Conservation (phyloP, 2,113 vertebrate genomes). For the Acanthochromis polyacanthus region DNA sequence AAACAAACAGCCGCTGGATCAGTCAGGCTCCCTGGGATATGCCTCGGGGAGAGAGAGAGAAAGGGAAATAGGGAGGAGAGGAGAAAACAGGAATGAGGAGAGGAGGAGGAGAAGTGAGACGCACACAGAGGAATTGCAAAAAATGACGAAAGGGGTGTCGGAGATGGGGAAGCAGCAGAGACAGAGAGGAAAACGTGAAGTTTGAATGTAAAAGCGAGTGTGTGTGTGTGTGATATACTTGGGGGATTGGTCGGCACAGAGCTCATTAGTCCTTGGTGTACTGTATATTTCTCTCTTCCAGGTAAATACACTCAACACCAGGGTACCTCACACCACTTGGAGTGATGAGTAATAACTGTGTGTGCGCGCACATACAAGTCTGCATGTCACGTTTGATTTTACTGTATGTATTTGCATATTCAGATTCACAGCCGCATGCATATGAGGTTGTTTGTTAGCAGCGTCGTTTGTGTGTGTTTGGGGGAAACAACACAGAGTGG, state of each 20-base stretch:
- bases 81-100: constrained; percentile 11
- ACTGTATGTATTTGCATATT: constrained; percentile 69
- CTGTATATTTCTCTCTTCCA: constrained; percentile 46
- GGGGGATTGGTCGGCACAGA: constrained; percentile 58
- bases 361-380: neutral
- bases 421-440: constrained; percentile 46
- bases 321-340: constrained; percentile 11
- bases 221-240: constrained; percentile 24
- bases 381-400: constrained; percentile 21
- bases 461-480: constrained; percentile 8
- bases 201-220: neutral
- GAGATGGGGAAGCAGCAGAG: constrained; percentile 33
- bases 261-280: constrained; percentile 74
- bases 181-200: neutral
- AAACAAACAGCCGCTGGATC: constrained; percentile 78
- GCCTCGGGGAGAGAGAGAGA: constrained; percentile 57
- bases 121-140: constrained; percentile 34
- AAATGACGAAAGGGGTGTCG: constrained; percentile 28
- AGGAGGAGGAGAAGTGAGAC: constrained; percentile 40
- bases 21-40: constrained; percentile 68
- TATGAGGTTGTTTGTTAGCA: constrained; percentile 51
- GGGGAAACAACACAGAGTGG: constrained; percentile 14
- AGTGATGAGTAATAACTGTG: constrained; percentile 46
- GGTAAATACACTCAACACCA: constrained; percentile 54
- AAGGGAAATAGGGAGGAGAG: constrained; percentile 20